phyloP scores from a whole-genome alignment of 1,140 invertebrate genomes.

The Onthophagus taurus region DNA sequence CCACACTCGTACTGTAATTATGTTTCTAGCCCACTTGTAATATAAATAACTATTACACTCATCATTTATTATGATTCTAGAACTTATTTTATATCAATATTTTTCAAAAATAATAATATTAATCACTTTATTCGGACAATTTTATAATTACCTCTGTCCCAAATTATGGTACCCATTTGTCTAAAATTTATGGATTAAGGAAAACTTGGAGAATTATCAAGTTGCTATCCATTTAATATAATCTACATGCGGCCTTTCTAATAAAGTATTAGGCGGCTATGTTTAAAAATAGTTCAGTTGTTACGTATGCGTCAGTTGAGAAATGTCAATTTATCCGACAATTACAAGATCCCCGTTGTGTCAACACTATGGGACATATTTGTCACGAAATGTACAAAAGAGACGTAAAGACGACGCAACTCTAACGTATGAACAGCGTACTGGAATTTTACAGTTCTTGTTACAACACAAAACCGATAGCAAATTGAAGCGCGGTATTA shows the following conservation, averaged over 20 bases:
- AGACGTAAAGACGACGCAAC: conserved; percentile 1
- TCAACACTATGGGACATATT: not conserved
- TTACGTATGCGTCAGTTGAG: conserved; percentile 1
- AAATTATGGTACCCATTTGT: conserved; percentile 6
- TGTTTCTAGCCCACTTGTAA: too few species aligned
- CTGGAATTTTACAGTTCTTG: conserved; percentile 5
- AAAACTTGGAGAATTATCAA: not conserved
- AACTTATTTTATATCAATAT: too few species aligned
- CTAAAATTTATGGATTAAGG: conserved; percentile 5
- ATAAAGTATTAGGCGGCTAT: not conserved
- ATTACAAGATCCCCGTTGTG: not conserved
- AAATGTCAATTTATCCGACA: not conserved
- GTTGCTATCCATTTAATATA: not conserved
- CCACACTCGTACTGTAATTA: too few species aligned
- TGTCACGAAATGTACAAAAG: conserved; percentile 4
- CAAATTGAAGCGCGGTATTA: conserved; percentile 1
- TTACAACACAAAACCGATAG: conserved; percentile 1
- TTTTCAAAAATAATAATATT: too few species aligned
- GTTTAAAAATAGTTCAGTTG: conserved; percentile 7
- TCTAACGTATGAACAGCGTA: conserved; percentile 6
- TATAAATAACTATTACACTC: too few species aligned
- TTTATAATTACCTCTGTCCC: conserved; percentile 3
- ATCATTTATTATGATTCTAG: too few species aligned
- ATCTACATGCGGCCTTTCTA: not conserved
- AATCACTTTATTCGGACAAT: too few species aligned